Evolutionary conservation across 2,113 vertebrate species (phyloP), one percentile per base, ranked within the genome.

Genomic region (Neogale vison): DNA sequence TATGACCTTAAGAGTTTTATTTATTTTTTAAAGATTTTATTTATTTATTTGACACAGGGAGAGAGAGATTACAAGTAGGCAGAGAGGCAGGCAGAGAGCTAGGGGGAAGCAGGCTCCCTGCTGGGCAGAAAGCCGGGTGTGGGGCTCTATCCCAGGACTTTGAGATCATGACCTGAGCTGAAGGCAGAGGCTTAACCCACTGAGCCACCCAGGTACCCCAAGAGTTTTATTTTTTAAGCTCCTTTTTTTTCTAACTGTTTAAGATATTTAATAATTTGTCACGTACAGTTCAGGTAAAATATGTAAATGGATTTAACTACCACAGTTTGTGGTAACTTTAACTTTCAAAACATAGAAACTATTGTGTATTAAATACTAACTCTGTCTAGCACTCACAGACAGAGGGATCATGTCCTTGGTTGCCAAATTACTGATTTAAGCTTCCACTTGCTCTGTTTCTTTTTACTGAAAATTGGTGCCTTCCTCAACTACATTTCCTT

Each of bases 311-410:
- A 81, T 20, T 87, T 85, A 92, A 90, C 90, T 71, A 76, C 34
- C 20, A 47, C 50, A 82, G 57, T 67, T 95, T 91, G 31, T 85
- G 61, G 90, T 55, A 94, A 87, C 10, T 82, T 77, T 69, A 95
- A 80, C 6, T 85, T 96, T 77, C 13, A 88, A 90, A 95, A 77
- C 85, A 84, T 31, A 57, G 52, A 96, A 93, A 45, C 69, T 76
- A 18, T 34, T 34, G 24, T 24, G 20, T 50, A 61, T 63, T 76
- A 89, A 90, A 34, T 95, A 93, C 69, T 80, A 80, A 83, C 74
- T 36, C 57, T 65, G 13, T 13, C 52, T 90, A 90, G 77, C 20
- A 82, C 76, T 81, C 1, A 11, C 47, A 90, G 47, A 18, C 47
- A 90, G 50, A 34, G 42, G 31, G 5, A 72, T 4, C 6, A 65